Evolutionary conservation across 2,888 invertebrate species (phyloP).

Genomic region (Dolichomitus sp.): DNA sequence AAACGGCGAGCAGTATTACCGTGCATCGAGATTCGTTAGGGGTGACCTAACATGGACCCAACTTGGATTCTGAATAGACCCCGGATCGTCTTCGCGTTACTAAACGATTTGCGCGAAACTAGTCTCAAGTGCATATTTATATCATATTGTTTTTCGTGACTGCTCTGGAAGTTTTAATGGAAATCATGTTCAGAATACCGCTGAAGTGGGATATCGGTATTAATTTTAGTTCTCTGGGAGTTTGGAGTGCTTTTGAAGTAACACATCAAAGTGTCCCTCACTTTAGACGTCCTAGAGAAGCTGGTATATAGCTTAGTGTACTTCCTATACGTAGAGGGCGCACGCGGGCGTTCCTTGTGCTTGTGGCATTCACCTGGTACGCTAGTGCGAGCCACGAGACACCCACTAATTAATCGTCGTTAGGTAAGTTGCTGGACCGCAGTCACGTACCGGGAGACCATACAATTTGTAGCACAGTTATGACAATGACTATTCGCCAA

Average conservation of each 20-base stretch:
- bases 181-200: too few species aligned
- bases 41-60: too few species aligned
- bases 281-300: neutral
- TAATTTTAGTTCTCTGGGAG: neutral
- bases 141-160: neutral
- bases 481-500: slow-evolving; percentile 33
- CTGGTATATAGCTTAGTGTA: neutral
- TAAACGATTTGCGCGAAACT: too few species aligned
- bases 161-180: too few species aligned
- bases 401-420: slow-evolving; percentile 62
- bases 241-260: neutral
- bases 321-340: neutral
- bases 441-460: slow-evolving; percentile 43
- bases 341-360: slow-evolving; percentile 12
- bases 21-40: too few species aligned
- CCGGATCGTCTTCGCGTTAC: too few species aligned
- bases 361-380: slow-evolving; percentile 55
- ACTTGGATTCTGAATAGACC: too few species aligned
- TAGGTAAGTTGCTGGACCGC: slow-evolving; percentile 58
- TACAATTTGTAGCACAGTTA: slow-evolving; percentile 41
- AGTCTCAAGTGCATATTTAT: neutral
- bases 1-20: too few species aligned
- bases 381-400: slow-evolving; percentile 41
- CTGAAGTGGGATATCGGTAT: neutral
- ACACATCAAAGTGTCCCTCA: slow-evolving; percentile 35